Evolutionary conservation across 2,113 vertebrate genomes (phyloP).

Genomic region (Pluvialis apricaria): DNA sequence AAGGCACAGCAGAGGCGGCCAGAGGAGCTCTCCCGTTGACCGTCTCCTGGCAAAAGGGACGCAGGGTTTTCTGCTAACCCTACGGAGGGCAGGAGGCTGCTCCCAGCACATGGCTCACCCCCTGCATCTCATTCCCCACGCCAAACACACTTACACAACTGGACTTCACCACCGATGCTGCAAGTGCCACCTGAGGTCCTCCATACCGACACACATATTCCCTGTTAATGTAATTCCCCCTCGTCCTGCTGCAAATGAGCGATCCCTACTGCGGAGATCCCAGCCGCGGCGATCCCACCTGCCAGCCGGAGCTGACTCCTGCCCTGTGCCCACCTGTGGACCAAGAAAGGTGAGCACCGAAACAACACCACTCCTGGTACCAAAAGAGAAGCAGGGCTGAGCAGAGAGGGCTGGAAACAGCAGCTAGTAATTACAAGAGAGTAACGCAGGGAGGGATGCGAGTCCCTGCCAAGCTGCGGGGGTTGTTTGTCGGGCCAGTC

Average conservation of each 20-base stretch:
- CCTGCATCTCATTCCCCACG: fast-evolving
- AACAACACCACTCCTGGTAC: not conserved
- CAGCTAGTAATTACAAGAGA: not conserved
- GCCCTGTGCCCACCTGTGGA: fast-evolving
- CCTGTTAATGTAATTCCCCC: not conserved
- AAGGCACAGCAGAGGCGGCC: not conserved
- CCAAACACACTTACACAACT: fast-evolving
- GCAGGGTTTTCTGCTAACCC: not conserved
- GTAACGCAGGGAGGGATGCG: not conserved
- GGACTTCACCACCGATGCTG: not conserved
- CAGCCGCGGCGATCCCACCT: fast-evolving
- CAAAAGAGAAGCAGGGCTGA: not conserved
- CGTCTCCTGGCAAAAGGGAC: too few species aligned
- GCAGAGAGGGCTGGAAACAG: not conserved
- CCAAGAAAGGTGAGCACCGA: too few species aligned
- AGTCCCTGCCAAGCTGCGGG: not conserved
- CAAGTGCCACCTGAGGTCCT: not conserved
- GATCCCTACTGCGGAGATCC: fast-evolving
- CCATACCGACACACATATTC: not conserved
- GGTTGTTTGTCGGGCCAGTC: fast-evolving
- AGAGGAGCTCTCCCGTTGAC: not conserved
- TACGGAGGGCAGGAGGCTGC: not conserved
- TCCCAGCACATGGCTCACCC: not conserved
- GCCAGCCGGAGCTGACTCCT: not conserved
- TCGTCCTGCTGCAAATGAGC: not conserved